Conservation (phyloP, 2,113 vertebrate genomes). For the Muntiacus reevesi region DNA sequence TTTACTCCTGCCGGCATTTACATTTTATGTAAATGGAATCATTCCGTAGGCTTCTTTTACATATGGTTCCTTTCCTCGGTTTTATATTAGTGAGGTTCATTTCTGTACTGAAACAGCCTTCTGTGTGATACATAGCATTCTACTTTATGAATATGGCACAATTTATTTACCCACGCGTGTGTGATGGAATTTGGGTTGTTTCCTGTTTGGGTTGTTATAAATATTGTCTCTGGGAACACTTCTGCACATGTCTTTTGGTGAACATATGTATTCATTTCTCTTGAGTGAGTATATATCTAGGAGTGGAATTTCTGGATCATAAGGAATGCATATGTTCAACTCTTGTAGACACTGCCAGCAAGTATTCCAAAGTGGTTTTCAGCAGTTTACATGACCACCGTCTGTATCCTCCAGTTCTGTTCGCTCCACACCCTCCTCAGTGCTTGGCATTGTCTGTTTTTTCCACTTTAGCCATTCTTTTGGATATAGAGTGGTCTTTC, state of each 20-base stretch:
- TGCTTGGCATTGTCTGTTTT: background rate
- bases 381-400: background rate
- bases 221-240: slow-evolving; percentile 12
- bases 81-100: background rate
- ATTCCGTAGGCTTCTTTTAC: background rate
- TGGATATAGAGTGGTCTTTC: background rate
- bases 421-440: background rate
- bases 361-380: background rate
- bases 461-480: background rate
- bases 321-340: background rate
- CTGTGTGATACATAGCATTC: background rate
- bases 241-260: background rate
- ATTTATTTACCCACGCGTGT: slow-evolving; percentile 4
- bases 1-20: background rate
- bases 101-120: background rate
- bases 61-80: background rate
- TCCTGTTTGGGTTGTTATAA: slow-evolving; percentile 20
- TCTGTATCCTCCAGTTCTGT: background rate
- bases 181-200: slow-evolving; percentile 26
- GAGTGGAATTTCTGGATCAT: slow-evolving; percentile 8
- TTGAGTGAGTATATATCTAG: background rate
- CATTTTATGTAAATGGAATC: background rate
- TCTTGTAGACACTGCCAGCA: background rate
- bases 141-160: background rate
- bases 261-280: background rate